Base-by-base conservation (phyloP, 2,888 invertebrate species). In the Crepidodera aurea region DNA sequence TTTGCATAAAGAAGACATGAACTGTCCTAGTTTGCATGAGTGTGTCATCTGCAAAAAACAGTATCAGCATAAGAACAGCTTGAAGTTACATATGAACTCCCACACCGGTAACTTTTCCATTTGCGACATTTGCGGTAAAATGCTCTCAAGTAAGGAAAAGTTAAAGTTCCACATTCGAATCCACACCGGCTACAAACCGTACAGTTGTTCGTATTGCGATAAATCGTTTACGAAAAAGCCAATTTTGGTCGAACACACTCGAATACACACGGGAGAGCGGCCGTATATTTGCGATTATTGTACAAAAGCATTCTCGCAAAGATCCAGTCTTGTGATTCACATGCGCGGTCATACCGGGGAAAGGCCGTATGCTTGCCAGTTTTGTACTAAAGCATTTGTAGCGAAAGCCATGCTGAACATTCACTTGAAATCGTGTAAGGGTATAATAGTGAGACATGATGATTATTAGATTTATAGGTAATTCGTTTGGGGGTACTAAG, bases 301-400 rank as follows among this genome's bases (percentile, higher is more conserved):
- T 78, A 83, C 83, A 27, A 87, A 87, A 78, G 85, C 85, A 10
- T 88, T 87, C 81, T 84, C 85, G 25, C 87, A 87, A 79, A 81
- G 86, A 12, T 86, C 86, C 67, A 87, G 87, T 66, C 83, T 88
- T 66, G 87, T 86, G 65, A 87, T 87, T 64, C 88, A 88, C 77
- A 86, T 86, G 77, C 80, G 88, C 73, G 85, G 86, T 74, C 88
- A 88, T 80, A 86, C 85, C 62, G 87, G 87, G 25, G 85, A 86
- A 68, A 82, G 85, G 65, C 87, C 87, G 0, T 87, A 87, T 79
- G 81, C 79, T 57, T 88, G 88, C 75, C 82, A 78, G 62, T 79
- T 85, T 68, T 88, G 88, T 77, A 82, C 83, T 1, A 86, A 87
- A 73, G 86, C 85, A 18, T 88, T 87, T 77, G 86, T 86, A 19